Percentiles rank a stretch among this genome's conserved stretches.
phyloP scores from a whole-genome alignment of 2,113 vertebrate genomes.

The Caracal caracal region DNA sequence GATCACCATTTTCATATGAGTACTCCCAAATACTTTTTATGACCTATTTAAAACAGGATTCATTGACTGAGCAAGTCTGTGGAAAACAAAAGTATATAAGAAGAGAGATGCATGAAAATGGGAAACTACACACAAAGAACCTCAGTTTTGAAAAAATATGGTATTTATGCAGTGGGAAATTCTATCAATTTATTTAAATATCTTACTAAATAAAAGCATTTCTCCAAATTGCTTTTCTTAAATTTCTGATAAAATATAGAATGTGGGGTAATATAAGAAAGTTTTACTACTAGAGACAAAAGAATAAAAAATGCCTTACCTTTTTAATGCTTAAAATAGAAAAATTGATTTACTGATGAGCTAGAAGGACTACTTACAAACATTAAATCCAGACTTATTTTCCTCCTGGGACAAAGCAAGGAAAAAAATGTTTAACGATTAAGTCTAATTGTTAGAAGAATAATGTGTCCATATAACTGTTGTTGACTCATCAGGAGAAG shows the following conservation, averaged over 20 bases:
- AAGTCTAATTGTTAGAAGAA: not conserved
- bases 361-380: not conserved
- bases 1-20: conserved; percentile 88
- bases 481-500: no score
- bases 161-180: not conserved
- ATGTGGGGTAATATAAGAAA: not conserved
- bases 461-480: no score
- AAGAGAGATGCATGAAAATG: conserved; percentile 15
- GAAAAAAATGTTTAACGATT: not conserved
- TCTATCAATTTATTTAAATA: conserved; percentile 16
- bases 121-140: not conserved
- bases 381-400: not conserved
- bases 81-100: not conserved
- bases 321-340: conserved; percentile 10
- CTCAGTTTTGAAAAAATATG: conserved; percentile 31
- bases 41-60: conserved; percentile 69
- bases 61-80: not conserved
- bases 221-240: conserved; percentile 43
- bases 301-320: not conserved
- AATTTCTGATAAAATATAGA: not conserved
- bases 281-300: not conserved
- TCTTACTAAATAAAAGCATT: conserved; percentile 61
- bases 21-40: conserved; percentile 87
- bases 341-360: not conserved
- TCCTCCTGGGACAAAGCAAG: not conserved